Base-by-base conservation (phyloP, 2,797 vertebrate species). In the Chromis chromis region DNA sequence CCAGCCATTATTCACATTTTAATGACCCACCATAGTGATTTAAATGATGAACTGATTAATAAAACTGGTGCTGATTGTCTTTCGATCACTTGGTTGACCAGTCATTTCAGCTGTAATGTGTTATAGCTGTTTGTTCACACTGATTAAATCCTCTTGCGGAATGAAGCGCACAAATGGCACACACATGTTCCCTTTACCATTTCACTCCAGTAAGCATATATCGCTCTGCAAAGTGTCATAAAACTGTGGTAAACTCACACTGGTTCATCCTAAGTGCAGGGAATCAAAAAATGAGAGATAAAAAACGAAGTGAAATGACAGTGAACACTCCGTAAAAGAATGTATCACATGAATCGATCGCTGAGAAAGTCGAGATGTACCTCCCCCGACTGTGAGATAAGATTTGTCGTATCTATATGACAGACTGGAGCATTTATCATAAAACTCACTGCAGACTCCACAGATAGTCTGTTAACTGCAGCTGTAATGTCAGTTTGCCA, bases 321-420 rank as follows among this genome's bases (percentile, higher is more conserved):
- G 25, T 9, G 8, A 25, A 12, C 33, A 11, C 10, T 36, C 33
- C n/a, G 44, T 46, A 19, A 46, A 46, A 22, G 8, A 21, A 46
- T n/a, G 17, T n/a, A 19, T 40, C 2, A 28, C 9, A 48, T 31
- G 59, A 63, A 33, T 63, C 3, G 1, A 50, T 52, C 9, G 3
- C n/a, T 27, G 13, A 22, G 22, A 9, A 12, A 1, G 1, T 70
- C 7, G 42, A 56, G 49, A 27, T 33, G 28, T 25, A 24, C n/a
- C 24, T 28, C 40, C 49, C 1, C 49, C n/a, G 58, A 21, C 50
- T 74, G 19, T 50, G 25, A 16, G 68, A 22, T 2, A 16, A 10
- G 4, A 22, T 42, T 4, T 19, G 6, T 65, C 28, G 53, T 72
- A 70, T 72, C 12, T 28, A n/a, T 67, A 42, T n/a, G 3, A 46